These are phyloP conservation scores for Chrysolina haemoptera DNA, from an alignment of 2,888 invertebrate species.

Conservation along the genomic window DNA sequence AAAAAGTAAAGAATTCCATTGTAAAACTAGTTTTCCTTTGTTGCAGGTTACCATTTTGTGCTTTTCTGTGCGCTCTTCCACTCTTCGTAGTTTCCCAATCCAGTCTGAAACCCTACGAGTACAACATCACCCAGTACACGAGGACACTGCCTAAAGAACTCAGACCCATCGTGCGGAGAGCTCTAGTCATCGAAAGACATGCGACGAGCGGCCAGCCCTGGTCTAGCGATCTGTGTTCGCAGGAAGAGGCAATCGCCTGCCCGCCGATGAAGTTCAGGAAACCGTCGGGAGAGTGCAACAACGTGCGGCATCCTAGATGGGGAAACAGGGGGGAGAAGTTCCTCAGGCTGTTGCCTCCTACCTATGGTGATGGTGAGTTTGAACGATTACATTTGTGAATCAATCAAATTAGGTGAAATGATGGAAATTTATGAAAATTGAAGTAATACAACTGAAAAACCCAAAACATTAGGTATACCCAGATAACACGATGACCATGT, in stretches of 20 bases:
- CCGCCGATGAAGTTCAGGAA: slow-evolving; percentile 88
- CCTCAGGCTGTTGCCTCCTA: slow-evolving; percentile 79
- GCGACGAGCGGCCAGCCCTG: slow-evolving; percentile 35
- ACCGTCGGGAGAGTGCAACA: slow-evolving; percentile 90
- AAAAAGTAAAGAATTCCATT: background rate
- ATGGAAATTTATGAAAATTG: no score
- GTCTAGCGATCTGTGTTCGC: slow-evolving; percentile 61
- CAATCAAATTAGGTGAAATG: no score
- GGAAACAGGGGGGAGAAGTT: slow-evolving; percentile 86
- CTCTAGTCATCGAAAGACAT: slow-evolving; percentile 62
- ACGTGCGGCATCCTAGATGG: slow-evolving; percentile 88
- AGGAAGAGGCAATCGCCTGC: slow-evolving; percentile 75
- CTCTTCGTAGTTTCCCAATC: slow-evolving; percentile 30
- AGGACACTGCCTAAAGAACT: slow-evolving; percentile 64
- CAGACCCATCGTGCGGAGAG: slow-evolving; percentile 60
- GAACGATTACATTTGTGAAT: no score
- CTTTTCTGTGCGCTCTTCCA: slow-evolving; percentile 40
- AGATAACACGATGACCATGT: no score
- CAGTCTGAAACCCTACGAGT: slow-evolving; percentile 42
- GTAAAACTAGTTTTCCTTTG: background rate
- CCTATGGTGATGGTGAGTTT: slow-evolving; percentile 82
- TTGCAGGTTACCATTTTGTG: slow-evolving; percentile 38
- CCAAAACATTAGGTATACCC: no score
- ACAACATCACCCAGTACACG: slow-evolving; percentile 65
- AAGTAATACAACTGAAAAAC: no score